A percentile compares a stretch with the other conserved stretches of the same genome.
phyloP scores from a whole-genome alignment of 2,797 vertebrate species.

The Urophycis tenuis region DNA sequence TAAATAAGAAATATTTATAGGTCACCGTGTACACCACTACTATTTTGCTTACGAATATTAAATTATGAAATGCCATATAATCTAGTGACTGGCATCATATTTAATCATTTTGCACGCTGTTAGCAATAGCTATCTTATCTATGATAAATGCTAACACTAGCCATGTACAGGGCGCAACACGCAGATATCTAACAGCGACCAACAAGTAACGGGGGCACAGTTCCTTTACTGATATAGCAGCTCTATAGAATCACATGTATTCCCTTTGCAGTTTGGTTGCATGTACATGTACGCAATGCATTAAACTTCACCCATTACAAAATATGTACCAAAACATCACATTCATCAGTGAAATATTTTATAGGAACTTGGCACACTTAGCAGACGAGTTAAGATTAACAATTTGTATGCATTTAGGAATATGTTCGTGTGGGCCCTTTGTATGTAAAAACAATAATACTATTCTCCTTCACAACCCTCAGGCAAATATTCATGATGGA shows the following conservation, averaged over 20 bases:
- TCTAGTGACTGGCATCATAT: background rate
- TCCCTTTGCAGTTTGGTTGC: background rate
- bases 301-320: background rate
- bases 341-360: background rate
- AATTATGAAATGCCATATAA: background rate
- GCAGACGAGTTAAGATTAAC: background rate
- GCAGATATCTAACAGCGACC: background rate
- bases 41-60: background rate
- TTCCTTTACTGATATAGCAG: too few species aligned
- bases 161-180: background rate
- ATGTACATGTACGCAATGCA: background rate
- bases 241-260: background rate
- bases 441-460: background rate
- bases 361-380: background rate
- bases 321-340: background rate
- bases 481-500: conserved; percentile 73
- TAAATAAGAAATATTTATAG: conserved; percentile 24
- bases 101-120: background rate
- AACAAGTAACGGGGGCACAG: background rate
- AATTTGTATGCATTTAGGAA: background rate
- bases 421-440: background rate
- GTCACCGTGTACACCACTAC: background rate
- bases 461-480: conserved; percentile 7
- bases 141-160: conserved; percentile 31
- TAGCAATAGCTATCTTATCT: background rate